Evolutionary conservation across 1,140 invertebrate genomes (phyloP).

Genomic region (Pentalonia nigronervosa): DNA sequence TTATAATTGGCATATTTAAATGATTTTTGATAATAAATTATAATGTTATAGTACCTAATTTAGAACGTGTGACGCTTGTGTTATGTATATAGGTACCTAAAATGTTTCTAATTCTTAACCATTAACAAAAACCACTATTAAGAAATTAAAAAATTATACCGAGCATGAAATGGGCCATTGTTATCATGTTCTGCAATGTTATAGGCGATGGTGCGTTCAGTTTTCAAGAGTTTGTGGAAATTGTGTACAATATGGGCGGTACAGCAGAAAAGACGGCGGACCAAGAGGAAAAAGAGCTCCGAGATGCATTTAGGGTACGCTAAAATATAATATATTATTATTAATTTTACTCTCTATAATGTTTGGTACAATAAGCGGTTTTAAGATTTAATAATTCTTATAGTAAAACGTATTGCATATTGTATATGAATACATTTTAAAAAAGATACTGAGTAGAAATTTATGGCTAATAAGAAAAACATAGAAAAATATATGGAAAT

Average conservation of each 20-base stretch:
- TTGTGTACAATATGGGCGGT: conserved; percentile 82
- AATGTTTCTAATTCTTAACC: not conserved
- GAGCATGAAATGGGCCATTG: not conserved
- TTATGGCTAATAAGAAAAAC: no score
- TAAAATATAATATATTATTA: not conserved
- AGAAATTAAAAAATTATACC: not conserved
- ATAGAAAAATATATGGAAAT: no score
- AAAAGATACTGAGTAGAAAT: no score
- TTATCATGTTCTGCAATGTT: not conserved
- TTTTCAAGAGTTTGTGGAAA: conserved; percentile 92
- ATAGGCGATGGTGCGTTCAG: conserved; percentile 88
- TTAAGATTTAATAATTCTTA: not conserved
- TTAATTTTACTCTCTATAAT: not conserved
- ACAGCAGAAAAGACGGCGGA: conserved; percentile 71
- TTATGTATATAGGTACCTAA: not conserved
- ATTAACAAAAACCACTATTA: not conserved
- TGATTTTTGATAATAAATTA: not conserved
- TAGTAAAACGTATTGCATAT: no score
- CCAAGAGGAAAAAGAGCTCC: conserved; percentile 83
- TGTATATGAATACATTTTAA: no score
- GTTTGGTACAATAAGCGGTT: not conserved
- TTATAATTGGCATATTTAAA: not conserved
- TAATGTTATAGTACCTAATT: not conserved
- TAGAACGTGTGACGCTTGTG: not conserved
- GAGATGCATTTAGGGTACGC: conserved; percentile 81